Base-by-base conservation (phyloP, 2,888 invertebrate species). In the Notodonta dromedarius region DNA sequence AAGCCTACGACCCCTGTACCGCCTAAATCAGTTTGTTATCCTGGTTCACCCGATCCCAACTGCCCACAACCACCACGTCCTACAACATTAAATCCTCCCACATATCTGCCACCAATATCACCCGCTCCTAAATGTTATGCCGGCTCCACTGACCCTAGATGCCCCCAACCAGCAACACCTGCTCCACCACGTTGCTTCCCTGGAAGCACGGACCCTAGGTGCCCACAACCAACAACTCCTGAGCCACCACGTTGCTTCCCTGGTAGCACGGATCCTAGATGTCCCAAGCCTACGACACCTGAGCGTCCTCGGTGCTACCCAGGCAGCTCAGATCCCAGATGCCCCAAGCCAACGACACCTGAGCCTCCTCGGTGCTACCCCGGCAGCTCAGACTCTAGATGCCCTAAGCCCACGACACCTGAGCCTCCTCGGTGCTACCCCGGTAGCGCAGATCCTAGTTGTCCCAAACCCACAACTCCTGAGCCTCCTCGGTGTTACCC, bases 191-290 rank as follows among this genome's bases (percentile, higher is more conserved):
- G 60, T 0, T 80, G 78, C 52, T 80, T 70, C 63, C 78, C 79
- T 1, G 79, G 80, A 5, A 68, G 61, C 8, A 70, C 59, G 0
- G 78, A 79, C 9, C 64, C 74, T 0, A 59, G 77, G 4, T 78
- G 78, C 32, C 77, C 78, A 0, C 76, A 77, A 56, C 74, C 85
- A 70, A 61, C 78, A 71, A 70, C 88, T 54, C 84, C 84, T 39
- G 55, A 62, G 61, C 62, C 82, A 8, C 76, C 78, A 0, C 67
- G 62, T 8, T 74, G 69, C 53, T 72, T 0, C 50, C 82, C 87
- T 0, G 89, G 88, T 0, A 83, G 86, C 5, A 70, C 78, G 8
- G 79, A 92, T 70, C 86, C 87, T 0, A 75, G 79, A 3, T 90
- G 90, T 16, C 73, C 79, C 2, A 65, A 67, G 6, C 79, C 84